phyloP scores from a whole-genome alignment of 2,113 vertebrate genomes.

The Syngnathus floridae region DNA sequence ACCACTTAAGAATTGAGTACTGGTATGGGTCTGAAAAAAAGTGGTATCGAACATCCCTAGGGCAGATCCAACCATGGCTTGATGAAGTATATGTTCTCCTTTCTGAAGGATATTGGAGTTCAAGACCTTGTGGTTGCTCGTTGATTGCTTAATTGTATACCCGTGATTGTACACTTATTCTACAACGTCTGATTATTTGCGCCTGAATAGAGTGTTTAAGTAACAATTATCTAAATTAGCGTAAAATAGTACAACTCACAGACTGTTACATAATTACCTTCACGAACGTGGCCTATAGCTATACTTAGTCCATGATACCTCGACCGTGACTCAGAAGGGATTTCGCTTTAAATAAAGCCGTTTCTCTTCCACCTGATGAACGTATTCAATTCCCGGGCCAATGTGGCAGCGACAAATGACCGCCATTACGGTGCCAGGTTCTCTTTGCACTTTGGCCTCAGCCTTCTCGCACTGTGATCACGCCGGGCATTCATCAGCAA shows the following conservation, averaged over 20 bases:
- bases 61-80: no score
- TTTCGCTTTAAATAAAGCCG: constrained; percentile 34
- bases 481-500: constrained; percentile 32
- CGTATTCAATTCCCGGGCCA: constrained; percentile 50
- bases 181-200: background rate
- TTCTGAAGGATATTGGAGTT: no score
- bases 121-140: no score
- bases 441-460: constrained; percentile 52
- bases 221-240: background rate
- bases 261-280: background rate
- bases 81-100: no score
- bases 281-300: background rate
- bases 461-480: constrained; percentile 41
- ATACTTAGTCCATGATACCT: background rate
- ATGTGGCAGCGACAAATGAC: constrained; percentile 66
- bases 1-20: no score
- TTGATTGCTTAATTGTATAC: no score
- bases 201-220: background rate
- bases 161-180: no score
- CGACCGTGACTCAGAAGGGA: background rate
- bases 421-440: constrained; percentile 55
- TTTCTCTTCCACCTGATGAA: constrained; percentile 32
- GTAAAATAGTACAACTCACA: background rate
- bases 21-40: no score
- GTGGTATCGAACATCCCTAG: no score